Evolutionary conservation across 2,888 invertebrate species (phyloP), one percentile per base, ranked within the genome.

Genomic region (Eilema sororculum): DNA sequence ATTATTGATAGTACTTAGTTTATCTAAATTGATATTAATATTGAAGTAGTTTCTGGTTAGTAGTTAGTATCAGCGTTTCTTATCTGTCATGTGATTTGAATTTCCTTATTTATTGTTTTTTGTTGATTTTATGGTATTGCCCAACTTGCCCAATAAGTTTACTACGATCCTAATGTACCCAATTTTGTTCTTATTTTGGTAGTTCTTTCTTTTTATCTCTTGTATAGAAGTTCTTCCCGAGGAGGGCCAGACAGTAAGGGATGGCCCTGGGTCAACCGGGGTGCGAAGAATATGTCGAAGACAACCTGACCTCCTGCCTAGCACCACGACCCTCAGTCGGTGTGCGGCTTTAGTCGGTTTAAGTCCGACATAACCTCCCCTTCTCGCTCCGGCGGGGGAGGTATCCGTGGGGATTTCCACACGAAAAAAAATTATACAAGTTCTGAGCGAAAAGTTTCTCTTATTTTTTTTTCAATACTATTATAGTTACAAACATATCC

Each of bases 1-100:
- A 52, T 28, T 71, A 56, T 66, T 46, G 58, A 59, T 71, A 78
- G 61, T 56, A 57, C 16, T 59, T 41, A 52, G 52, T 52, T 69
- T 61, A 62, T 52, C 33, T 68, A 71, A 65, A 52, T 71, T 46
- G 66, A 63, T 68, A 58, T 16, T 68, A 60, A 65, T 57, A 62
- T 30, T 46, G 10, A 69, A 72, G 28, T 67, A 52, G 46, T 65
- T 63, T 75, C 58, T 37, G 12, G 33, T 37, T 37, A 37, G 1
- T 68, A n/a, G 22, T 57, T 58, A 59, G 22, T 28, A 16, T 57
- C n/a, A 16, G 28, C 20, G 9, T 41, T 22, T 13, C 2, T 28
- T 63, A 58, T 63, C 41, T 57, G 20, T 58, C 58, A 68, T 37
- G 57, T 68, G 63, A 63, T 63, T n/a, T n/a, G n/a, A n/a, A n/a